phyloP scores from a whole-genome alignment of 2,113 vertebrate genomes.

The Urocitellus parryii region DNA sequence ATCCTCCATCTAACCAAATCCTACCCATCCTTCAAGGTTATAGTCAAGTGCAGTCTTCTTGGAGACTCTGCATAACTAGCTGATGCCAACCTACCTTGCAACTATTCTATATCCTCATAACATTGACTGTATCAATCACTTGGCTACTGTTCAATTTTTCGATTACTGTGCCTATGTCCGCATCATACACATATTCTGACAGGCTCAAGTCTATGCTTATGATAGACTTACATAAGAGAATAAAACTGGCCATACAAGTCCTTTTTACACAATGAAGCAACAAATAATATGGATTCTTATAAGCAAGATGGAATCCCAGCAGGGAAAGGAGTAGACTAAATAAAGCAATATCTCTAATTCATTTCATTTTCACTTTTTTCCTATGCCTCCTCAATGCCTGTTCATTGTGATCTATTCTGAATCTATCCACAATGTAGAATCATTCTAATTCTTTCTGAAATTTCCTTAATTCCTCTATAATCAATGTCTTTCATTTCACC shows the following conservation, averaged over 20 bases:
- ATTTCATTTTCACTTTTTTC: neutral
- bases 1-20: neutral
- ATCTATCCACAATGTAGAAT: neutral
- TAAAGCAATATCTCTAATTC: neutral
- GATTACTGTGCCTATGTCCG: neutral
- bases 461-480: neutral
- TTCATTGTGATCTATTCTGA: neutral
- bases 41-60: neutral
- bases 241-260: neutral
- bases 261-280: slow-evolving; percentile 4
- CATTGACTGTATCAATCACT: neutral
- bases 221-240: neutral
- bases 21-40: neutral
- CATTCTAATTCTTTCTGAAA: neutral
- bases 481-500: neutral
- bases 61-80: neutral
- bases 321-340: neutral
- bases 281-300: slow-evolving; percentile 17
- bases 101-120: neutral
- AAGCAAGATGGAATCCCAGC: neutral
- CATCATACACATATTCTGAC: neutral
- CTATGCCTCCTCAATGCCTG: neutral
- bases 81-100: neutral
- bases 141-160: neutral
- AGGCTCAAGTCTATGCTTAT: neutral